A percentile compares a stretch with the other conserved stretches of the same genome.
These are phyloP conservation scores for Drosophila saltans DNA, from an alignment of 1,140 invertebrate genomes.

Conservation along the genomic window DNA sequence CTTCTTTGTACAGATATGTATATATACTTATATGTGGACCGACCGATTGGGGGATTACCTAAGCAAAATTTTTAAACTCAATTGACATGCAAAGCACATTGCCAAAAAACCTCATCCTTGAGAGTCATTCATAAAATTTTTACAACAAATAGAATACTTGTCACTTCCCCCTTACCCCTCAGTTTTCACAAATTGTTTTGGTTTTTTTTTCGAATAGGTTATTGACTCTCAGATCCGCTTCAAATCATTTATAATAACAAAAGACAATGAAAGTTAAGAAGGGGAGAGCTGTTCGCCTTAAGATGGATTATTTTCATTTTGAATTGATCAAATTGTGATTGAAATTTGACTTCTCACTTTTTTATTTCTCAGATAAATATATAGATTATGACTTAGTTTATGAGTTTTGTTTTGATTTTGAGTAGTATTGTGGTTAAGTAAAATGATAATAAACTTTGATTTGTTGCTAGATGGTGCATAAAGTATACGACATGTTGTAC, in stretches of 20 bases:
- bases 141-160: background rate
- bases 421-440: background rate
- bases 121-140: constrained; percentile 4
- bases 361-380: no score
- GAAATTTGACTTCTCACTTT: background rate
- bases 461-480: background rate
- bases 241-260: constrained; percentile 4
- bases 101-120: constrained; percentile 1
- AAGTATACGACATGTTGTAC: constrained; percentile 3
- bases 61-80: background rate
- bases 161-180: background rate
- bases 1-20: constrained; percentile 5
- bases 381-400: background rate
- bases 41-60: constrained; percentile 1
- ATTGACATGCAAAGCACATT: background rate
- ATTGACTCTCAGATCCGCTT: background rate
- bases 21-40: background rate
- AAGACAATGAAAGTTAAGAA: background rate
- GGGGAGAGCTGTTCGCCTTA: background rate
- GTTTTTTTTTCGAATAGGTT: background rate
- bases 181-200: background rate
- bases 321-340: background rate
- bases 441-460: background rate
- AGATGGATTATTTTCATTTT: constrained; percentile 5
- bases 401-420: no score